Conservation (phyloP, 1,140 invertebrate species). For the Oncopodura yosiiana region DNA sequence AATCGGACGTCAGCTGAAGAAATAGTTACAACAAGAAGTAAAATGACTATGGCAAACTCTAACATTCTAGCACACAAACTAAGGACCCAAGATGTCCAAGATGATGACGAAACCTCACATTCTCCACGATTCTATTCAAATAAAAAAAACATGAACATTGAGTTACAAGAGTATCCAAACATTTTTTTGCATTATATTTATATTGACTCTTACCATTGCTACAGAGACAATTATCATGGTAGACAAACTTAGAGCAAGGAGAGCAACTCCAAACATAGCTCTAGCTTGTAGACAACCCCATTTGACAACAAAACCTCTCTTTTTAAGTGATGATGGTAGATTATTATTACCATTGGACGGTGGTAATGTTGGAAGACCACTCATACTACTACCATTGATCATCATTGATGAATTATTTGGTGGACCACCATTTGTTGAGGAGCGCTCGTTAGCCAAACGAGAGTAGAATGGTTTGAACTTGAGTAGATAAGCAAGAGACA, state of each 20-base stretch:
- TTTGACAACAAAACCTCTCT: constrained; percentile 30
- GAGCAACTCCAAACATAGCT: constrained; percentile 35
- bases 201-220: constrained; percentile 33
- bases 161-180: background rate
- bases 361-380: constrained; percentile 19
- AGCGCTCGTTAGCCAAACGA: constrained; percentile 27
- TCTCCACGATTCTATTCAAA: constrained; percentile 32
- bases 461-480: constrained; percentile 34
- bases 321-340: constrained; percentile 23
- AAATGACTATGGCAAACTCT: constrained; percentile 36
- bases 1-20: constrained; percentile 34
- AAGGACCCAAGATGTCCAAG: constrained; percentile 36
- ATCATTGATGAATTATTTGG: background rate
- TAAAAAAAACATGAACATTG: background rate
- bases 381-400: background rate
- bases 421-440: background rate
- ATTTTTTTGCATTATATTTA: too few relatives aligned
- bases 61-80: constrained; percentile 36
- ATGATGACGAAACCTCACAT: constrained; percentile 31
- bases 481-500: constrained; percentile 31
- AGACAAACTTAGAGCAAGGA: constrained; percentile 33
- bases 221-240: constrained; percentile 36
- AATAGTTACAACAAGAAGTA: constrained; percentile 36
- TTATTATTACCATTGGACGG: constrained; percentile 25
- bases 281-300: constrained; percentile 35